These are phyloP conservation scores for Drosophila birchii DNA, from an alignment of 2,888 invertebrate species.

Conservation along the genomic window DNA sequence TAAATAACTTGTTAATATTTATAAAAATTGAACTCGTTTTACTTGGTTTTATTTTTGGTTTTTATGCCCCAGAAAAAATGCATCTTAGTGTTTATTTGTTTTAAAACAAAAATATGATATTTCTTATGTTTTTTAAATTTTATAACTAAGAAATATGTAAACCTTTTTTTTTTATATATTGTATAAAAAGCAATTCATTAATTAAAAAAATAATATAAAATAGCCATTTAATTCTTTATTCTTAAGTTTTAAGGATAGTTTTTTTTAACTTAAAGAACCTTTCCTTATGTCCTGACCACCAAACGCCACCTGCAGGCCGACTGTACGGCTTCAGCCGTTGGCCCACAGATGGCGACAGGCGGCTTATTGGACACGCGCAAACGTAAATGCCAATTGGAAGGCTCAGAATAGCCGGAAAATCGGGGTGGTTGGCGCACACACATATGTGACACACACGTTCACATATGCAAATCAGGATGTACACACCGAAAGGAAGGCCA, in stretches of 20 bases:
- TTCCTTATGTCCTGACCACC: background rate
- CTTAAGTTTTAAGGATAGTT: background rate
- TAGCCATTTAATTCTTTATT: background rate
- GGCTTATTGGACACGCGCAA: constrained; percentile 64
- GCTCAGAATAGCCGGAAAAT: constrained; percentile 50
- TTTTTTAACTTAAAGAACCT: background rate
- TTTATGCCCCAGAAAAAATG: too few relatives aligned
- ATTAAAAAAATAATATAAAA: background rate
- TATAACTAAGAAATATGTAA: background rate
- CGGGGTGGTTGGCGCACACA: constrained; percentile 62
- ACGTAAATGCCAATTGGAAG: constrained; percentile 78
- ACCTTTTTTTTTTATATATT: too few relatives aligned
- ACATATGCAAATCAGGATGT: constrained; percentile 18
- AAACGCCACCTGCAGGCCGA: constrained; percentile 64
- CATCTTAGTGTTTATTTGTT: background rate
- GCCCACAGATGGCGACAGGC: constrained; percentile 63
- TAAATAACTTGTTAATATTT: too few relatives aligned
- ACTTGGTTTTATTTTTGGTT: background rate
- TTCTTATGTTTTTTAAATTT: background rate
- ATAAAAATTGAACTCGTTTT: background rate
- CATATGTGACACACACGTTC: constrained; percentile 12
- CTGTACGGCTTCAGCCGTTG: constrained; percentile 40
- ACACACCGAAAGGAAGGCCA: background rate
- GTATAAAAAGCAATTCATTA: too few relatives aligned
- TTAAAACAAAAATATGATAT: background rate